Evolutionary conservation across 1,140 invertebrate genomes (phyloP).

Genomic region (Drosophila elegans): DNA sequence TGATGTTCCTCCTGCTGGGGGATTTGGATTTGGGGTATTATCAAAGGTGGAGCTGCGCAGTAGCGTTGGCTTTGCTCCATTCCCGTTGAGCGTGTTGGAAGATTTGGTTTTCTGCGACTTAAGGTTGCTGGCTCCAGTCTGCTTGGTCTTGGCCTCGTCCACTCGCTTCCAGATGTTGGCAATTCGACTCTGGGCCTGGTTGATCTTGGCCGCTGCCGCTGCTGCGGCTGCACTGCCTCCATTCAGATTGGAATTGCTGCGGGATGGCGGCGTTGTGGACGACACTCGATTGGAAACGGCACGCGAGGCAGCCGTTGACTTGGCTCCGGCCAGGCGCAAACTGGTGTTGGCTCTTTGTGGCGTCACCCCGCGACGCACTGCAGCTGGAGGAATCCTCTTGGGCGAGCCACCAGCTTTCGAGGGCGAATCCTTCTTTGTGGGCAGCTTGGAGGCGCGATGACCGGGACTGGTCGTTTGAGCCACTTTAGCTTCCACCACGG

Average conservation of each 20-base stretch:
- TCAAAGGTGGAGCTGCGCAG: constrained; percentile 91
- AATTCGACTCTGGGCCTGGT: constrained; percentile 93
- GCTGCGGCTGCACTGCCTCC: constrained; percentile 62
- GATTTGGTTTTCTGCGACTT: constrained; percentile 72
- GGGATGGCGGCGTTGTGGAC: constrained; percentile 87
- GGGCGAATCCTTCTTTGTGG: constrained; percentile 67
- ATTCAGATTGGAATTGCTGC: constrained; percentile 86
- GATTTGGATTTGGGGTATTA: constrained; percentile 84
- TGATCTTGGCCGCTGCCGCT: constrained; percentile 69
- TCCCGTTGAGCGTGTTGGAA: constrained; percentile 61
- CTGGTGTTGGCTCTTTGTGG: constrained; percentile 85
- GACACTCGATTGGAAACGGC: constrained; percentile 85
- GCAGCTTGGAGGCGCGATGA: constrained; percentile 83
- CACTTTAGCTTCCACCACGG: constrained; percentile 84
- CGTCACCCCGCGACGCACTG: constrained; percentile 73
- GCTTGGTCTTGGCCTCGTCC: constrained; percentile 87
- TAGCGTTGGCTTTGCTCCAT: constrained; percentile 64
- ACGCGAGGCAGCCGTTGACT: constrained; percentile 56
- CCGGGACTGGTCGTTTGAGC: constrained; percentile 85
- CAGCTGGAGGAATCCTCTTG: constrained; percentile 26
- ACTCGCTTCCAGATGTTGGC: constrained; percentile 95
- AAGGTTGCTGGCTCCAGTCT: constrained; percentile 54
- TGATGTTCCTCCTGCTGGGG: not conserved
- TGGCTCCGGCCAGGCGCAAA: constrained; percentile 75
- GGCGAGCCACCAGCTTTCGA: constrained; percentile 27